Evolutionary conservation across 1,140 invertebrate genomes (phyloP), one percentile per base, ranked within the genome.

Genomic region (Drosophila novamexicana): DNA sequence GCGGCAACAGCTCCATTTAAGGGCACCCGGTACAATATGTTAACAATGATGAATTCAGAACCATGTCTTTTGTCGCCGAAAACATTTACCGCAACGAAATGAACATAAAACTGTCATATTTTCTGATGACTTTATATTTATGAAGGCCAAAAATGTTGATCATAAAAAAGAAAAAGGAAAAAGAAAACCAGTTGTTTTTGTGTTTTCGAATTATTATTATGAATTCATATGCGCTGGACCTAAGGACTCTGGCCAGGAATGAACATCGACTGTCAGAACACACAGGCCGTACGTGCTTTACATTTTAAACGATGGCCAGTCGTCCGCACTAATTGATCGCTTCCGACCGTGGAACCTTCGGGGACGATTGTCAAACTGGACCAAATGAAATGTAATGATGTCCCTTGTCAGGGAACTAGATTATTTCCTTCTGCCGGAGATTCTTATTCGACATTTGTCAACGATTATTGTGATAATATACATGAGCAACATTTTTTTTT

Each of bases 51-150:
- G 83, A 88, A 90, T 88, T 88, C 47, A 68, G 66, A 89, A 65
- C 75, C 83, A 89, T 89, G 84, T 88, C 83, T 79, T 84, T 88
- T 88, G 83, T 88, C 84, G 83, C 83, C 85, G 64, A 75, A 89
- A 88, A 84, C 80, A 89, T 88, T 89, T 80, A 88, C 83, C 84
- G 81, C 84, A 89, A 81, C 86, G 81, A 90, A 86, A 82, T 69
- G 85, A 91, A 84, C 73, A 79, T 77, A 76, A 83, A 89, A 89
- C 84, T 91, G 88, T 91, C 88, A 91, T 91, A 91, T 89, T 67
- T 84, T 84, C 62, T 91, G 88, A 91, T 91, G 89, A 91, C 88
- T 91, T 91, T 79, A 91, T 91, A 91, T 91, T 91, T 91, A 91
- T 91, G 89, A 89, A 88, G 80, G 84, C 80, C 84, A 88, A 88